phyloP scores from a whole-genome alignment of 2,797 vertebrate genomes.

The Staurois parvus region DNA sequence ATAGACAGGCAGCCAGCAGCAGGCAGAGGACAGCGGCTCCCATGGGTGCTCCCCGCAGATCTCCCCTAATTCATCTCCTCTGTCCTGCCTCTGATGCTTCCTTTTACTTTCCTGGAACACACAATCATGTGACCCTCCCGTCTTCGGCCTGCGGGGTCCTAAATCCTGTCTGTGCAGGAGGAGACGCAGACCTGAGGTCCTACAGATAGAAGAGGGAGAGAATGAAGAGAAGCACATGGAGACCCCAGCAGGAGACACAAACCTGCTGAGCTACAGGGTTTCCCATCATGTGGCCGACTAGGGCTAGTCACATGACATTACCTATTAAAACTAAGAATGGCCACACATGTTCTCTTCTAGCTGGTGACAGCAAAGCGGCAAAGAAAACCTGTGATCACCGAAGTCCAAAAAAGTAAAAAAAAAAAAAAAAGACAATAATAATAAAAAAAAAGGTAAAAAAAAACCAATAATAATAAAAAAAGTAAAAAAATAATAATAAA shows the following conservation, averaged over 20 bases:
- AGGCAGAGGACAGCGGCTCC: conserved; percentile 21
- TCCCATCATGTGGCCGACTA: background rate
- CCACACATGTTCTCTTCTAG: background rate
- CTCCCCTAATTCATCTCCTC: conserved; percentile 1
- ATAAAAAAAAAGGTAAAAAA: too few species aligned
- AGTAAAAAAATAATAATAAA: too few species aligned
- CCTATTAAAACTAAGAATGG: background rate
- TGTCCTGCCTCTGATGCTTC: background rate
- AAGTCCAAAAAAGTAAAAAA: too few species aligned
- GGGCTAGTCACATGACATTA: conserved; percentile 58
- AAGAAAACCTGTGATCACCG: too few species aligned
- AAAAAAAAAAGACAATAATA: too few species aligned
- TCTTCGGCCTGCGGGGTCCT: conserved; percentile 28
- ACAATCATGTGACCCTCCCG: conserved; percentile 27
- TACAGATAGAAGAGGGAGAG: background rate
- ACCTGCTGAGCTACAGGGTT: conserved; percentile 20
- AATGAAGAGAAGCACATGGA: conserved; percentile 40
- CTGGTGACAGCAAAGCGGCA: background rate
- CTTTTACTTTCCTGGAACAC: conserved; percentile 1
- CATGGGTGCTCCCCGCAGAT: conserved; percentile 8
- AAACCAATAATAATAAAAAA: too few species aligned
- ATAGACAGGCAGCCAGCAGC: conserved; percentile 43
- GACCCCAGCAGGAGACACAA: conserved; percentile 49
- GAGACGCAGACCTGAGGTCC: background rate
- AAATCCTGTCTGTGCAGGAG: background rate